Conservation (phyloP, 2,113 vertebrate genomes). For the Phalacrocorax aristotelis region DNA sequence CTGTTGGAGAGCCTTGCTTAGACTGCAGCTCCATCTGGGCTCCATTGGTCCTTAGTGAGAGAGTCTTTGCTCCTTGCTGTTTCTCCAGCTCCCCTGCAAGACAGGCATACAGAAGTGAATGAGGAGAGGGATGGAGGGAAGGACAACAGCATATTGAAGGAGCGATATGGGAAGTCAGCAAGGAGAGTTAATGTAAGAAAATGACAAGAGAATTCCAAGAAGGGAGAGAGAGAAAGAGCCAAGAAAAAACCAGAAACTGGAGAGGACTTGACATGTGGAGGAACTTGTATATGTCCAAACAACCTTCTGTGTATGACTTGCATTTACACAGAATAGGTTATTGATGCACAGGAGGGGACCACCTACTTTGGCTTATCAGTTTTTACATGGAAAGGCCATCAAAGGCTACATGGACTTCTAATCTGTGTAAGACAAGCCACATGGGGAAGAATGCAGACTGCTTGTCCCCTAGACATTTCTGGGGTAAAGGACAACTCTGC, state of each 20-base stretch:
- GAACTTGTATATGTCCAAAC: rapidly evolving
- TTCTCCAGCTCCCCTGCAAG: slow-evolving; percentile 92
- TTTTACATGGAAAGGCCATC: neutral
- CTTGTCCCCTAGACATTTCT: neutral
- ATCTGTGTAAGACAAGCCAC: neutral
- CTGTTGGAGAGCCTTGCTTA: slow-evolving; percentile 88
- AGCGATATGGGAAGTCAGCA: neutral
- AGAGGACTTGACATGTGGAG: neutral
- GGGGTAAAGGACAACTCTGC: neutral
- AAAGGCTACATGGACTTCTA: neutral
- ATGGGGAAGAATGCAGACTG: neutral
- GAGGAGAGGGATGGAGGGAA: neutral
- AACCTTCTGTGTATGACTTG: neutral
- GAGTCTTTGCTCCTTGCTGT: slow-evolving; percentile 87
- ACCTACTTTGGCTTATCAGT: neutral
- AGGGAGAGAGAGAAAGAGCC: neutral
- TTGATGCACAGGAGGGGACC: neutral
- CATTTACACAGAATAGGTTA: neutral
- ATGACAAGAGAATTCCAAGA: neutral
- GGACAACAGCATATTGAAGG: neutral
- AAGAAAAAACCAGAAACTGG: neutral
- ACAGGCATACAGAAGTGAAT: neutral
- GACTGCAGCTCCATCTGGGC: slow-evolving; percentile 86
- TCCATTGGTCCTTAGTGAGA: slow-evolving; percentile 83
- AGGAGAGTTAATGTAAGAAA: neutral